Evolutionary conservation across 2,888 invertebrate genomes (phyloP).

Genomic region (Nomada flava): DNA sequence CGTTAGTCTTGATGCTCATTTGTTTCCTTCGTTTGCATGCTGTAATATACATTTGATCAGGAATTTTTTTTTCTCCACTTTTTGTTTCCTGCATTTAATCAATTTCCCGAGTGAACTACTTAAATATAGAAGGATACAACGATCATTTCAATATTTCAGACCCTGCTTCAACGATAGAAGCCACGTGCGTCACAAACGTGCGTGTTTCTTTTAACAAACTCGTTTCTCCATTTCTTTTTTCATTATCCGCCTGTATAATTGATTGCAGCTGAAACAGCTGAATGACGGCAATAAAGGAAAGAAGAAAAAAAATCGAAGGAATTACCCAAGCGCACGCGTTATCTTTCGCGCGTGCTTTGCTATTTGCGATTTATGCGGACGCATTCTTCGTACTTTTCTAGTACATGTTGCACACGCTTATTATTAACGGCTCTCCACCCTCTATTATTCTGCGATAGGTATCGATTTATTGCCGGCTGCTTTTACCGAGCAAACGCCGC

Average conservation of each 20-base stretch:
- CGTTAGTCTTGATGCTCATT: too few species aligned
- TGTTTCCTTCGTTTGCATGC: too few species aligned
- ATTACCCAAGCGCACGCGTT: constrained; percentile 4
- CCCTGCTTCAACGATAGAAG: not conserved
- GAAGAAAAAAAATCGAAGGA: not conserved
- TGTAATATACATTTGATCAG: too few species aligned
- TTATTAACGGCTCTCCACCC: constrained; percentile 41
- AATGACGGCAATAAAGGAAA: not conserved
- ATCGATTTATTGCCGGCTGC: constrained; percentile 41
- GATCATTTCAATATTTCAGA: too few species aligned
- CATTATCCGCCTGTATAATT: not conserved
- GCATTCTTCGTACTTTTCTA: constrained; percentile 26
- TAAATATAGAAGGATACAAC: too few species aligned
- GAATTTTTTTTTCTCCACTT: too few species aligned
- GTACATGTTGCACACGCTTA: constrained; percentile 22
- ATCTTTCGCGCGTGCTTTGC: constrained; percentile 19
- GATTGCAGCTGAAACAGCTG: not conserved
- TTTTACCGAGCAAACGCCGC: constrained; percentile 24
- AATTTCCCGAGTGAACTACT: too few species aligned
- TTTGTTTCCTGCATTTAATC: too few species aligned
- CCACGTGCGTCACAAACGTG: not conserved
- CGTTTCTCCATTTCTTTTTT: not conserved
- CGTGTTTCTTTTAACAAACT: not conserved
- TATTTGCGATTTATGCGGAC: constrained; percentile 20
- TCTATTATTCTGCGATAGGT: constrained; percentile 35